Evolutionary conservation across 2,113 vertebrate genomes (phyloP), one percentile per base, ranked within the genome.

Genomic region (Pavo muticus): DNA sequence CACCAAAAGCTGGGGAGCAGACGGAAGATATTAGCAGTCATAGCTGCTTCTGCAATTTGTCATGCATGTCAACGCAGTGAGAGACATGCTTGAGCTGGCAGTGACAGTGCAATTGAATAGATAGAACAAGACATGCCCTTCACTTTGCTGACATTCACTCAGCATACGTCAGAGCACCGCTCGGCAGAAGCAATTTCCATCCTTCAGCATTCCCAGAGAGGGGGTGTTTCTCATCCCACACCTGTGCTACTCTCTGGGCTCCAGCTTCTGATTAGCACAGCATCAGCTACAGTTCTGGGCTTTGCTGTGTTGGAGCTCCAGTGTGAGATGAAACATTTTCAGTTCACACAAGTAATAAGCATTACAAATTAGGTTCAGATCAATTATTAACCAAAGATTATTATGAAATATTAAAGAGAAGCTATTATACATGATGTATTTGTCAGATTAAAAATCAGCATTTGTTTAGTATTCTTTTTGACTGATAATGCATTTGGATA

Each of bases 331-430:
- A 94, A 88, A 65, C 39, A 78, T 81, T 86, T 93, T 90, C 76
- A 70, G 80, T 79, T 93, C 76, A 45, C 75, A 75, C 75, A 47
- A 95, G 30, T 93, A 88, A 95, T 86, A 70, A 88, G 50, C 90
- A 95, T 87, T 78, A 78, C 54, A 75, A 75, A 94, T 94, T 69
- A 93, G 72, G 65, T 63, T 91, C 20, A 70, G 79, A 91, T 94
- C 69, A 94, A 90, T 91, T 97, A 95, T 91, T 96, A 81, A 95
- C 81, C 88, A 65, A 77, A 81, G 76, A 61, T 65, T 32, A 94
- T 91, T 90, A 95, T 88, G 76, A 94, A 96, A 90, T 91, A 95
- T 96, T 96, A 93, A 94, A 73, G 72, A 30, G 79, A 93, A 79
- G 45, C 9, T 78, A 91, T 90, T 94, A 88, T 67, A 39, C 73